These are phyloP conservation scores for Diorhabda elongata DNA, from an alignment of 1,140 invertebrate genomes.

Conservation along the genomic window DNA sequence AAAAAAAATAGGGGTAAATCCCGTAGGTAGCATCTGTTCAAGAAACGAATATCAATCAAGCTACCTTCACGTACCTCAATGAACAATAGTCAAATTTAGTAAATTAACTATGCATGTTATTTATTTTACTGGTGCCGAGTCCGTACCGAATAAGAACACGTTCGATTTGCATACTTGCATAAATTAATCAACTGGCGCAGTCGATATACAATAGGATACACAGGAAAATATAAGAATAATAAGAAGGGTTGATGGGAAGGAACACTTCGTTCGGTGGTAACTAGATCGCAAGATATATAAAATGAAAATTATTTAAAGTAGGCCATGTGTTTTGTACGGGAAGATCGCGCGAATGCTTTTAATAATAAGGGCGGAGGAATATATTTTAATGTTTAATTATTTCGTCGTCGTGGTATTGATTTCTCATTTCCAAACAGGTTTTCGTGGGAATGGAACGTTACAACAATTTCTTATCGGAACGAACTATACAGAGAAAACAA, in stretches of 20 bases:
- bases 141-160: constrained; percentile 15
- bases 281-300: constrained; percentile 13
- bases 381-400: constrained; percentile 19
- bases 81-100: constrained; percentile 14
- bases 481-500: no score
- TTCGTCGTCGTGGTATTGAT: constrained; percentile 12
- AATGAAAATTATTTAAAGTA: constrained; percentile 20
- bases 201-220: constrained; percentile 12
- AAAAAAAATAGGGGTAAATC: background rate
- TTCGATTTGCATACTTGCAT: constrained; percentile 20
- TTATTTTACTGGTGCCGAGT: constrained; percentile 8
- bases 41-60: constrained; percentile 11
- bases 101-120: constrained; percentile 21
- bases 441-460: constrained; percentile 8
- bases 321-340: constrained; percentile 16
- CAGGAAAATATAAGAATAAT: constrained; percentile 6
- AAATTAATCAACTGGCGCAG: constrained; percentile 11
- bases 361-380: constrained; percentile 12
- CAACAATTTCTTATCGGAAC: no score
- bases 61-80: constrained; percentile 1
- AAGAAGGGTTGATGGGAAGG: constrained; percentile 16
- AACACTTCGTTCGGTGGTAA: constrained; percentile 4
- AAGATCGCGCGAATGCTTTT: constrained; percentile 18
- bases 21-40: constrained; percentile 9
- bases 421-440: constrained; percentile 16